These are phyloP conservation scores for Linyphia triangularis DNA, from an alignment of 2,888 invertebrate species.

Conservation along the genomic window DNA sequence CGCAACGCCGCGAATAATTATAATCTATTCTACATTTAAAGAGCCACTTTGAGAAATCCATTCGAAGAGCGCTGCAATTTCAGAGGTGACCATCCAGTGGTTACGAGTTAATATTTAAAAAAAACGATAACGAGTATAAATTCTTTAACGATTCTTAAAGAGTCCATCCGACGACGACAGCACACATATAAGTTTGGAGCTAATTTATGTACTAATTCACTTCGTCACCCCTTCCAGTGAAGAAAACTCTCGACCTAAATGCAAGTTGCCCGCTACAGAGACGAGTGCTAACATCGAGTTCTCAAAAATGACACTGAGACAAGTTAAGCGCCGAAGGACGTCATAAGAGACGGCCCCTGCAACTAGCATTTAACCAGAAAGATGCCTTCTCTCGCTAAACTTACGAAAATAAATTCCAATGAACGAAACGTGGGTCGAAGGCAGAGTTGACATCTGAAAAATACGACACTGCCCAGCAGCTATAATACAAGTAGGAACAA, in stretches of 20 bases:
- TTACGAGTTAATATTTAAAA: background rate
- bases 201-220: conserved; percentile 11
- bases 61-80: no score
- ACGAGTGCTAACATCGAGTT: background rate
- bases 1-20: no score
- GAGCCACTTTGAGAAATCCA: no score
- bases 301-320: background rate
- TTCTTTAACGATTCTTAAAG: background rate
- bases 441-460: conserved; percentile 67
- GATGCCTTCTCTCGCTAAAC: conserved; percentile 43
- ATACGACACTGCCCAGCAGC: conserved; percentile 75
- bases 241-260: conserved; percentile 61
- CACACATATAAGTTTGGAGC: conserved; percentile 36
- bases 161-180: background rate
- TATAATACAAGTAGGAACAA: conserved; percentile 74
- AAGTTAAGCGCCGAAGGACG: background rate
- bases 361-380: conserved; percentile 69
- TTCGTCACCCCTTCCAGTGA: background rate
- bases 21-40: no score
- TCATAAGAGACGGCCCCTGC: conserved; percentile 13
- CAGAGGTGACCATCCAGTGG: background rate
- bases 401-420: conserved; percentile 70
- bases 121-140: background rate
- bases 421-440: conserved; percentile 41
- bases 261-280: conserved; percentile 53